phyloP scores from a whole-genome alignment of 2,113 vertebrate species.

The Sminthopsis crassicaudata region DNA sequence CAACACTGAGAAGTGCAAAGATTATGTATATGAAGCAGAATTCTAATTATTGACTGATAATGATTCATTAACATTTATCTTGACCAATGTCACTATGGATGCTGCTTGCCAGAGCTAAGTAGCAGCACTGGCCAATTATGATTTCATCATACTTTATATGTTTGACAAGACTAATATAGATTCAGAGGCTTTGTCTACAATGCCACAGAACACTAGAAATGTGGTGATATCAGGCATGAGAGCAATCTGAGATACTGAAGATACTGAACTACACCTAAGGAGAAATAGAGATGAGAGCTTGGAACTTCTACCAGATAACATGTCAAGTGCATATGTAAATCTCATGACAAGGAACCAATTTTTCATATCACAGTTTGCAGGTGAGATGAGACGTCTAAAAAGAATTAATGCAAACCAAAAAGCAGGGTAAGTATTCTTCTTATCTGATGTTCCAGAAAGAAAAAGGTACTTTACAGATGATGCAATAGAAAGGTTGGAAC shows the following conservation, averaged over 20 bases:
- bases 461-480: not conserved
- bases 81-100: not conserved
- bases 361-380: too few relatives aligned
- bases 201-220: not conserved
- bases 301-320: too few relatives aligned
- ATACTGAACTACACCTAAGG: not conserved
- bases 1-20: not conserved
- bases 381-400: too few relatives aligned
- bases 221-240: not conserved
- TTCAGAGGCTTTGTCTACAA: not conserved
- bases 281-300: not conserved
- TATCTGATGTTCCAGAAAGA: not conserved
- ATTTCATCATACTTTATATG: too few relatives aligned
- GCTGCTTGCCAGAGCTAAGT: too few relatives aligned
- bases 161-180: not conserved
- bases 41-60: not conserved
- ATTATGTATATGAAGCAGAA: not conserved
- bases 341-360: too few relatives aligned
- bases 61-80: not conserved
- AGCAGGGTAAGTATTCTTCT: not conserved
- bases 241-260: not conserved
- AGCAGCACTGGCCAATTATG: too few relatives aligned
- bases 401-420: too few relatives aligned
- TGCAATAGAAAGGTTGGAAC: not conserved
- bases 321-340: too few relatives aligned